A percentile compares a stretch with the other conserved stretches of the same genome.
phyloP scores from a whole-genome alignment of 2,113 vertebrate species.

The Chauna torquata region DNA sequence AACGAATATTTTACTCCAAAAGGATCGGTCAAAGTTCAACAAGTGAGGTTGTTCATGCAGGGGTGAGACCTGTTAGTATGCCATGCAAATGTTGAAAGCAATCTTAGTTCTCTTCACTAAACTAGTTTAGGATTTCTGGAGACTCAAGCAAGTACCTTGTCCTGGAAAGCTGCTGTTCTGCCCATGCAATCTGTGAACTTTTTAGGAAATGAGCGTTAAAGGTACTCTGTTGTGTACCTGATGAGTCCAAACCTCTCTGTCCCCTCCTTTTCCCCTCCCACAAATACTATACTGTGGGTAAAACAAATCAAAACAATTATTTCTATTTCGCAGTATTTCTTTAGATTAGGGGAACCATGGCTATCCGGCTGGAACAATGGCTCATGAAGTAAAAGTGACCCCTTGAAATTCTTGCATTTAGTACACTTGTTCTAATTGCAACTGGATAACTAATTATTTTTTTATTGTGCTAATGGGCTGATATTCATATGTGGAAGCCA shows the following conservation, averaged over 20 bases:
- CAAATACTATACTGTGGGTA: not conserved
- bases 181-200: not conserved
- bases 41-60: not conserved
- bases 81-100: not conserved
- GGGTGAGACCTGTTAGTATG: not conserved
- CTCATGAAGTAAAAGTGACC: not conserved
- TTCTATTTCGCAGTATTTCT: not conserved
- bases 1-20: not conserved
- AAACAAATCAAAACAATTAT: not conserved
- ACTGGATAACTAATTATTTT: slow-evolving; percentile 17
- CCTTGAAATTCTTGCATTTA: slow-evolving; percentile 19
- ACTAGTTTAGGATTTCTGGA: not conserved
- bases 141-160: not conserved
- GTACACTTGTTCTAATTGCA: slow-evolving; percentile 21
- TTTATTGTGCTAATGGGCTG: slow-evolving; percentile 54
- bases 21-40: slow-evolving; percentile 23
- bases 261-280: not conserved
- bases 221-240: not conserved
- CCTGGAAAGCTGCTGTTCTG: not conserved
- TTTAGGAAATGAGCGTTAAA: not conserved
- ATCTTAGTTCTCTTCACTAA: not conserved
- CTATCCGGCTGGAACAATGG: not conserved
- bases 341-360: not conserved
- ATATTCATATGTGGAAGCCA: slow-evolving; percentile 52
- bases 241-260: not conserved